Evolutionary conservation across 2,888 invertebrate genomes (phyloP), one percentile per base, ranked within the genome.

Genomic region (Formica aserva): DNA sequence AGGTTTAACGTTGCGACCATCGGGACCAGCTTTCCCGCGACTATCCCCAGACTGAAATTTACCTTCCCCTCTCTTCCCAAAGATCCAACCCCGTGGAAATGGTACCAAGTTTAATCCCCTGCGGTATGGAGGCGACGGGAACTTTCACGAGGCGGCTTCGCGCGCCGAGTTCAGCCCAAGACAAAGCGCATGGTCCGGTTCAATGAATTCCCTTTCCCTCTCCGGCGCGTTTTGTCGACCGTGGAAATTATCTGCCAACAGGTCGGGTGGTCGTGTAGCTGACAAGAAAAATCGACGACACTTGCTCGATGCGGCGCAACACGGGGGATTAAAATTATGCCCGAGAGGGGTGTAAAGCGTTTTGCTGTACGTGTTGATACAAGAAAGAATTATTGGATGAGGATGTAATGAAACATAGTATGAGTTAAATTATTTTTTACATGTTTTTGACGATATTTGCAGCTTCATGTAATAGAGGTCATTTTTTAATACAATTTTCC

Each of bases 81-180:
- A 41, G 77, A 67, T 38, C 38, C 29, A 66, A 8, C 32, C 35
- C 55, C 66, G 74, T 75, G 60, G 84, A 84, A 52, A 78, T 74
- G 69, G 62, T 71, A 67, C 69, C 77, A 83, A 82, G 85, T 83
- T 85, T 83, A 85, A 85, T 86, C 81, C 52, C 81, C 76, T 77
- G 84, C 63, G 84, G 86, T 86, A 52, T 75, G 71, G 76, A 84
- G 52, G 74, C 81, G 75, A 72, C 81, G 71, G 71, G 81, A 85
- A 84, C 81, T 84, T 85, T 72, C 45, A 66, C 76, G 71, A 75
- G 71, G 63, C 38, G 74, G 72, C 71, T 76, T 35, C 62, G 75
- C 57, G 67, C 78, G 67, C 48, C 76, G 71, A 72, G 66, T 85
- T 78, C 41, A 83, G 52, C 66, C 60, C 63, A 72, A 78, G 85